Evolutionary conservation across 2,888 invertebrate genomes (phyloP).

Genomic region (Orthosia cruda): DNA sequence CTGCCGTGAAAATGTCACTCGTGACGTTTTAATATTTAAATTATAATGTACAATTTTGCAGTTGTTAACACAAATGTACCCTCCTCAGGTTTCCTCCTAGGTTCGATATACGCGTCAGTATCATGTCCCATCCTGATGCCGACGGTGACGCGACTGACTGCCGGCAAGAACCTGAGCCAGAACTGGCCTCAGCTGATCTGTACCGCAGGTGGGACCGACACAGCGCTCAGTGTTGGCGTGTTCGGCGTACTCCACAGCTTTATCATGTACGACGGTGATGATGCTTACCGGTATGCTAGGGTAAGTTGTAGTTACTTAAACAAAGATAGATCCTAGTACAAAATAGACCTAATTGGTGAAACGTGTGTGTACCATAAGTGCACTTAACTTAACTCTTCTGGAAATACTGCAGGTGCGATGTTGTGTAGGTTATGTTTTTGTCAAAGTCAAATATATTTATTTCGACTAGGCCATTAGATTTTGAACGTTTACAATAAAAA

Average conservation of each 20-base stretch:
- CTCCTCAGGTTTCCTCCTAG: conserved; percentile 81
- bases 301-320: conserved; percentile 63
- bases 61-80: neutral
- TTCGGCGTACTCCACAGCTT: conserved; percentile 84
- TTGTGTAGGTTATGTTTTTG: too few species aligned
- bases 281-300: conserved; percentile 82
- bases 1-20: too few species aligned
- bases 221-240: conserved; percentile 87
- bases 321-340: too few species aligned
- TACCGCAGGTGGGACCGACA: conserved; percentile 86
- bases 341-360: too few species aligned
- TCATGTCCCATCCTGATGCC: conserved; percentile 87
- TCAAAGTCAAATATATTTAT: too few species aligned
- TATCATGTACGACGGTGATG: conserved; percentile 80
- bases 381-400: too few species aligned
- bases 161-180: conserved; percentile 70
- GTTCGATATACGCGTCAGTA: conserved; percentile 86
- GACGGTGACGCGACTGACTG: conserved; percentile 76
- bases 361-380: too few species aligned
- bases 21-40: too few species aligned
- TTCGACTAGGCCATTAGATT: too few species aligned
- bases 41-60: too few species aligned
- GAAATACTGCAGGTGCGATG: too few species aligned
- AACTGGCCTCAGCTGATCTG: conserved; percentile 86
- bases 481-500: too few species aligned